Percentiles rank a stretch among this genome's conserved stretches.
Conservation (phyloP, 1,140 invertebrate species). For the Neodiprion fabricii region DNA sequence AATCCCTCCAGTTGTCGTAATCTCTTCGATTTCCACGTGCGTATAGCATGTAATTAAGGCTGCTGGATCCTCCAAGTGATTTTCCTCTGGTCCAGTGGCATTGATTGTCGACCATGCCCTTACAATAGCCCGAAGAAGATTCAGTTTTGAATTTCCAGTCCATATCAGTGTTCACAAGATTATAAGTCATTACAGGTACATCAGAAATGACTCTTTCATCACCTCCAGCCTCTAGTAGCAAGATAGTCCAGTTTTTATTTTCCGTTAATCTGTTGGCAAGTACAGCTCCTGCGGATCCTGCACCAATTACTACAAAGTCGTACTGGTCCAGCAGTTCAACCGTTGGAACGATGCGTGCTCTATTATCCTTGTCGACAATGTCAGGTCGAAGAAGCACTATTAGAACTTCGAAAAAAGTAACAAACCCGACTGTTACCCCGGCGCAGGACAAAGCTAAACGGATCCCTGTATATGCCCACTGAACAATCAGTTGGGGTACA, state of each 20-base stretch:
- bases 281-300: conserved; percentile 80
- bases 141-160: conserved; percentile 82
- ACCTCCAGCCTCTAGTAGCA: conserved; percentile 77
- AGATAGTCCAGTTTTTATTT: conserved; percentile 69
- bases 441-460: conserved; percentile 29
- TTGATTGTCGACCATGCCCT: conserved; percentile 49
- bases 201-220: conserved; percentile 77
- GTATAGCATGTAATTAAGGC: conserved; percentile 73
- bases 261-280: conserved; percentile 76
- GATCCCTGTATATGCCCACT: no score
- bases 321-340: conserved; percentile 65
- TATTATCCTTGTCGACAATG: conserved; percentile 67
- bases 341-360: conserved; percentile 60
- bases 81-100: conserved; percentile 62
- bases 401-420: conserved; percentile 66
- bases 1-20: conserved; percentile 62
- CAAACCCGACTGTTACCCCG: conserved; percentile 66
- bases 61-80: conserved; percentile 68
- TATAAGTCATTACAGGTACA: conserved; percentile 75
- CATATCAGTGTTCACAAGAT: conserved; percentile 71
- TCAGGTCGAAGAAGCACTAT: conserved; percentile 68
- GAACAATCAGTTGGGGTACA: no score
- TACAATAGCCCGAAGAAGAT: conserved; percentile 68
- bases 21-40: conserved; percentile 64
- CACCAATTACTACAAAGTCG: conserved; percentile 79